A percentile compares a stretch with the other conserved stretches of the same genome.
phyloP scores from a whole-genome alignment of 2,797 vertebrate genomes.

The Acrossocheilus wenchowensis region DNA sequence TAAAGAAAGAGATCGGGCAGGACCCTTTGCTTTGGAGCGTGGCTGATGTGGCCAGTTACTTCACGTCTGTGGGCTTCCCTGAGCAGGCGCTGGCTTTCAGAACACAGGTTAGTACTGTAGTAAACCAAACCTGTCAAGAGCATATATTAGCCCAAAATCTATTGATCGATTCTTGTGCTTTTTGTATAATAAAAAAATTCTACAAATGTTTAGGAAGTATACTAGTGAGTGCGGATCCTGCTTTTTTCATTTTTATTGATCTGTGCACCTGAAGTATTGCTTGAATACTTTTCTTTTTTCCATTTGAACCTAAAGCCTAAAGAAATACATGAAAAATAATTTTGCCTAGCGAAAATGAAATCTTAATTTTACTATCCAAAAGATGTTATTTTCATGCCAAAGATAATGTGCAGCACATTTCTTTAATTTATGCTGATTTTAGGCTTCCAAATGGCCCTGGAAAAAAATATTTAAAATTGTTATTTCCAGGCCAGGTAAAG shows the following conservation, averaged over 20 bases:
- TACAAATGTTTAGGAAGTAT: background rate
- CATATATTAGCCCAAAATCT: background rate
- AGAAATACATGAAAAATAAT: no score
- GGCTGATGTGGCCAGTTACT: conserved; percentile 89
- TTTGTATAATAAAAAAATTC: background rate
- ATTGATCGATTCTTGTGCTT: background rate
- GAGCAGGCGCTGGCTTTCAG: conserved; percentile 90
- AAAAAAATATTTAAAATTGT: background rate
- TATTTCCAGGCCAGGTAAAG: background rate
- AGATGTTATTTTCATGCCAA: background rate
- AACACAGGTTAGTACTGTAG: conserved; percentile 80
- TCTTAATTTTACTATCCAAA: background rate
- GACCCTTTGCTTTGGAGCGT: conserved; percentile 90
- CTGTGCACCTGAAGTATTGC: no score
- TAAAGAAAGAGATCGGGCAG: conserved; percentile 79
- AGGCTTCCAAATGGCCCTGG: background rate
- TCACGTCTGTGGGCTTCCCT: conserved; percentile 88
- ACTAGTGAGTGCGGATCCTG: background rate
- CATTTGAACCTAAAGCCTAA: background rate
- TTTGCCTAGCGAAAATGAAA: background rate
- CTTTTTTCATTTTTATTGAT: background rate
- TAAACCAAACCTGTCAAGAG: background rate
- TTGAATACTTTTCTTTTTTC: no score
- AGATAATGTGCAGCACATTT: background rate
- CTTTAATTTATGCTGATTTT: background rate